Percentiles rank a stretch among this genome's conserved stretches.
Evolutionary conservation across 2,888 invertebrate genomes (phyloP).

Genomic region (Punctoribates punctum): DNA sequence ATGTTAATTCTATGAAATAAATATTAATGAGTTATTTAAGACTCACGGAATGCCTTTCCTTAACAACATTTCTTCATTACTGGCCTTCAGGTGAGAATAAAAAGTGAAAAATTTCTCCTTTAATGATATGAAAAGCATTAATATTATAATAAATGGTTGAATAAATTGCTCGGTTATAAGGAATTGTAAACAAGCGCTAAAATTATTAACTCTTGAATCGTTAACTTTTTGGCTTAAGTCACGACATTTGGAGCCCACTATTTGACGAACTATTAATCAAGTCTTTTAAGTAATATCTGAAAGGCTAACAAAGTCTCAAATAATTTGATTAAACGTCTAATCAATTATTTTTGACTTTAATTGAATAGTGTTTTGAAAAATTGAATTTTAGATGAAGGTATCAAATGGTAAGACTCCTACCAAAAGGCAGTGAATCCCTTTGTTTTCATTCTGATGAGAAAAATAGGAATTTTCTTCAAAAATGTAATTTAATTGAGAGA

Average conservation of each 20-base stretch:
- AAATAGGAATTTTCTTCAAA: no score
- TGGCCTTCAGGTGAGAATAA: background rate
- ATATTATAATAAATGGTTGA: background rate
- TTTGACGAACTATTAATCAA: slow-evolving; percentile 10
- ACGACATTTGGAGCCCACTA: background rate
- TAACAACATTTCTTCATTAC: background rate
- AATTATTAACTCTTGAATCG: background rate
- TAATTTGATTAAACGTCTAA: background rate
- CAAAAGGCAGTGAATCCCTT: no score
- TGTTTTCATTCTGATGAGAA: no score
- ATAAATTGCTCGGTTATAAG: background rate
- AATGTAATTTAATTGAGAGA: no score
- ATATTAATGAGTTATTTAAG: background rate
- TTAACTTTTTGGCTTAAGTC: background rate
- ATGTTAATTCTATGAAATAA: background rate
- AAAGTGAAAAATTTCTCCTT: background rate
- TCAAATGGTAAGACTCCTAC: no score
- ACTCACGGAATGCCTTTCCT: slow-evolving; percentile 16
- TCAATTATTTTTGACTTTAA: background rate
- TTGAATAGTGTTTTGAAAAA: background rate
- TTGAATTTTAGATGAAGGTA: no score
- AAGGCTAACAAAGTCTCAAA: background rate
- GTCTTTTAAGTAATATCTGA: background rate
- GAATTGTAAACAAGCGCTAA: background rate
- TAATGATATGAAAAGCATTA: background rate